Evolutionary conservation across 2,797 vertebrate genomes (phyloP).

Genomic region (Hylomyscus alleni): DNA sequence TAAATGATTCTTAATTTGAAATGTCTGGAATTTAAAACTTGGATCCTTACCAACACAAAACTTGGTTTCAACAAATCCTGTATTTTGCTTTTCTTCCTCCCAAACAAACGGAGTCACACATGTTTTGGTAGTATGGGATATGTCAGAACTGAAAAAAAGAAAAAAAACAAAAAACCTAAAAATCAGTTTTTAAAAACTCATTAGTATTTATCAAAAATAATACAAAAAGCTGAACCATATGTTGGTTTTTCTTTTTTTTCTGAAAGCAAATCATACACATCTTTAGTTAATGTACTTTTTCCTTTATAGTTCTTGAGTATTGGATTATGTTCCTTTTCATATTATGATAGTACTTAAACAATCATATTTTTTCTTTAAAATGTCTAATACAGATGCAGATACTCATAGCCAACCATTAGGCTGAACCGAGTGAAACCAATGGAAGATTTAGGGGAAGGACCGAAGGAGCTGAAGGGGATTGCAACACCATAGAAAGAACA

Average conservation of each 20-base stretch:
- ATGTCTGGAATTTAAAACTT: conserved; percentile 76
- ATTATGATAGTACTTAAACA: neutral
- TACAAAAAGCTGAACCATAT: too few species aligned
- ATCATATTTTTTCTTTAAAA: neutral
- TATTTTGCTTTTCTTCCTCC: conserved; percentile 71
- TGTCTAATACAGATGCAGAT: neutral
- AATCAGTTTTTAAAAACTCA: neutral
- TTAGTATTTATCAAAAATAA: neutral
- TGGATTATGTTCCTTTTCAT: neutral
- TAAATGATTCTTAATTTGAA: conserved; percentile 80
- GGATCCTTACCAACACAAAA: conserved; percentile 68
- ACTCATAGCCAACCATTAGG: neutral
- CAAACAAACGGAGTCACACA: conserved; percentile 70
- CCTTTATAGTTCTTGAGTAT: neutral
- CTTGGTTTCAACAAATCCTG: conserved; percentile 63
- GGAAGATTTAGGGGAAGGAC: neutral
- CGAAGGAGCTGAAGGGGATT: neutral
- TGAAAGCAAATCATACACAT: neutral
- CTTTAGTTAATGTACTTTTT: neutral
- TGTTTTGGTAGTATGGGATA: neutral
- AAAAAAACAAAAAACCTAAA: neutral
- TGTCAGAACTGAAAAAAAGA: neutral
- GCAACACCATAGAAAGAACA: neutral
- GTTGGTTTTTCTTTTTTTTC: too few species aligned
- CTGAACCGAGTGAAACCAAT: neutral